Evolutionary conservation across 2,113 vertebrate species (phyloP), one percentile per base, ranked within the genome.

Genomic region (Sigmodon hispidus): DNA sequence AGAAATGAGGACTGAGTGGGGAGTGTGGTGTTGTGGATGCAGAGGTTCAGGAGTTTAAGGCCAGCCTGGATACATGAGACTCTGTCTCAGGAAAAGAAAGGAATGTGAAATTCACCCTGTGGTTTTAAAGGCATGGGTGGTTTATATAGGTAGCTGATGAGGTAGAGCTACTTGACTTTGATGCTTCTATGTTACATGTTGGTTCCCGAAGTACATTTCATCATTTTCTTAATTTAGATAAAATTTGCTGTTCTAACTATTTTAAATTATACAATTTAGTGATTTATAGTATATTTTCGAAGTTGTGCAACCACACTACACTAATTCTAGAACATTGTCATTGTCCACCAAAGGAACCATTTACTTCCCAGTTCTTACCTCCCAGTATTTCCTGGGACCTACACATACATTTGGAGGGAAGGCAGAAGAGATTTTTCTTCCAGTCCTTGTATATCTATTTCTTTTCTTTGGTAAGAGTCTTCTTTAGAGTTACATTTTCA

Each of bases 391-490:
- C 24, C 7, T 93, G 65, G 65, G n/a, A 70, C 55, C 12, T 40
- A 24, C 15, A 22, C 16, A 19, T 43, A 40, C 21, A 55, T 72
- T 31, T 88, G 15, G 67, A 52, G 34, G 52, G 16, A 36, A 77
- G 40, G 40, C 36, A 61, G 75, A 52, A 89, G 61, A 89, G 84
- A 87, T 95, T 31, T 92, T 57, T 96, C 4, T 90, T 95, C 36
- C 81, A 36, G 83, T 91, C 15, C 45, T 88, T 91, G 86, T 52
- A 12, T 86, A 31, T 63, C 19, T 92, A 40, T 29, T 72, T 72
- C 84, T 88, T 65, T 65, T 24, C n/a, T 87, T 34, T 40, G 31
- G 19, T 5, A 79, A 89, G 48, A 96, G 29, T 1, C 3, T n/a
- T 59, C 52, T 87, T 75, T 73, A 81, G 22, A 87, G 55, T 90